Evolutionary conservation across 1,140 invertebrate genomes (phyloP), one percentile per base, ranked within the genome.

Genomic region (Euwallacea similis): DNA sequence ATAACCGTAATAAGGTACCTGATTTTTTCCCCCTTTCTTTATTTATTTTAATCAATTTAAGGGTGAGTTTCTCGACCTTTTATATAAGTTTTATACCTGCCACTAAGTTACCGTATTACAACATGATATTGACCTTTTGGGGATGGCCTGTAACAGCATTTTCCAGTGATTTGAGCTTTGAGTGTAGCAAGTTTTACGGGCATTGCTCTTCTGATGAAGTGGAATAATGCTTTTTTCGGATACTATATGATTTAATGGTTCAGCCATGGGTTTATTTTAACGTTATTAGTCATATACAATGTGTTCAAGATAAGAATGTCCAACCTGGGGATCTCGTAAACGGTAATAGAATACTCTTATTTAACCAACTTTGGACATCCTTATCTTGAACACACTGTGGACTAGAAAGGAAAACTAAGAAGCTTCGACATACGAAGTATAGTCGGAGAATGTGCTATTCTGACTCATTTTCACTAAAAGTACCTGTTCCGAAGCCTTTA

Each of bases 1-100:
- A 33, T 1, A 33, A 33, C 21, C 21, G 21, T 33, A 33, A 33
- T 33, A 33, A 33, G 21, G 21, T 33, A 42, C 53, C 66, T 56
- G 64, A 56, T 66, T 56, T 42, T 56, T 41, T 61, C 58, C 11
- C 58, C 54, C 58, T 7, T 11, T 10, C 56, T 33, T 60, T 46
- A 10, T 54, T 55, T 47, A 47, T 68, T 59, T 68, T 60, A 68
- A 60, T 68, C 55, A 68, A 68, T 68, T 60, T 58, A 60, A 33
- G 53, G 66, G 56, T 61, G 46, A 68, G 44, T 68, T 68, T 50
- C 55, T 60, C 13, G 66, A 53, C 59, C 66, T 60, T 68, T 68
- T 68, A 7, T 61, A 16, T 50, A 47, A 46, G 6, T 68, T 68
- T 60, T 68, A 46, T 68, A 68, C 66, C 66, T 68, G 66, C 66